Evolutionary conservation across 2,797 vertebrate species (phyloP), one percentile per base, ranked within the genome.

Genomic region (Astyanax mexicanus): DNA sequence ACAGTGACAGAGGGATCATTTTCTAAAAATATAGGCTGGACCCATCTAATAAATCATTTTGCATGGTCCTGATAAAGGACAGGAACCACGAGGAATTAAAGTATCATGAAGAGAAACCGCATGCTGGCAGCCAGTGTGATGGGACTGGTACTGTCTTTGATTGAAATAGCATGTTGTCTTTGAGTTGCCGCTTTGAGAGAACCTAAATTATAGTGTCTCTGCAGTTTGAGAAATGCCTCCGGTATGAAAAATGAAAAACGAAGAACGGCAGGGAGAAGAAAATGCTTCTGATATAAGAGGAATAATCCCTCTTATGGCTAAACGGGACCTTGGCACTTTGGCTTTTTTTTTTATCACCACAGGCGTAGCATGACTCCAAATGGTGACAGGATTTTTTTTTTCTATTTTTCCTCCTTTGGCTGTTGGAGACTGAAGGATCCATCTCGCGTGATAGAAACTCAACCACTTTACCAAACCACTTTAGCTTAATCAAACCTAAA

Each of bases 31-130:
- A 90, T 86, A 90, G 90, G 85, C 78, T 83, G 70, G 87, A 87
- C 90, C 86, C 86, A 86, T 83, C 90, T 92, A 93, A 93, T 93
- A 94, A 94, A 94, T 94, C 92, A 94, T 93, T 91, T 93, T 89
- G 90, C 86, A 84, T 89, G 89, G 89, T 83, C 84, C 86, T 84
- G 91, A 92, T 93, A 89, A 90, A 90, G 85, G 85, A 70, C 60
- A 74, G 76, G 73, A 85, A 91, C 92, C 92, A 79, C 90, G 84
- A 88, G 76, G 88, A 89, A 92, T 93, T 92, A 92, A 91, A 85
- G 88, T 86, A 84, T 86, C 83, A 77, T 86, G 83, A 86, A 88
- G 77, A 81, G 82, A 87, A 88, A 90, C 92, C 91, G 75, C 70
- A 76, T 83, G 84, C 85, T 91, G 91, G 90, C 90, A 90, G 85